Conservation (phyloP, 2,113 vertebrate genomes). For the Gnathonemus longibarbis region DNA sequence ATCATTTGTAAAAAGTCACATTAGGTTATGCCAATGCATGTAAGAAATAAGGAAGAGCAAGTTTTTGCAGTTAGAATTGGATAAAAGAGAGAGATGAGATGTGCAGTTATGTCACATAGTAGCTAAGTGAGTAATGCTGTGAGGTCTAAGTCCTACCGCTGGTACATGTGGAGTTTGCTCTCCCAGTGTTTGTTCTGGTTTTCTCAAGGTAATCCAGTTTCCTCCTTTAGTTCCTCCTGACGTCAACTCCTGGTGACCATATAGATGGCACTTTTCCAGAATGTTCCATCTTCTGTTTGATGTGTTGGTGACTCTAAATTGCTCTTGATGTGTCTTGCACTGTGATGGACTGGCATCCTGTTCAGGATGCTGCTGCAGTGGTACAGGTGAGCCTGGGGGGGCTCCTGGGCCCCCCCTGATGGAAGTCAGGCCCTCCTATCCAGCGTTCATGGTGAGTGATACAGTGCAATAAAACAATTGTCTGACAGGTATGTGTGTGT, state of each 20-base stretch:
- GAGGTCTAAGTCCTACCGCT: too few relatives aligned
- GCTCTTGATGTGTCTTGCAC: background rate
- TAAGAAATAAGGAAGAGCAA: background rate
- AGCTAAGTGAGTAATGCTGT: background rate
- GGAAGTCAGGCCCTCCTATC: background rate
- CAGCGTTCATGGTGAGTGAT: background rate
- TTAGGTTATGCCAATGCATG: background rate
- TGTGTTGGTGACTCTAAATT: background rate
- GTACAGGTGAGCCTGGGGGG: background rate
- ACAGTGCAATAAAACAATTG: background rate
- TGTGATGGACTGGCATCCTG: background rate
- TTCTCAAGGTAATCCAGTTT: background rate
- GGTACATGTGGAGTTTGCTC: background rate
- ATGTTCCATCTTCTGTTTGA: background rate
- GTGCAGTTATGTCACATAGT: background rate
- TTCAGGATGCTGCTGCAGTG: background rate
- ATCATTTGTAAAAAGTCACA: background rate
- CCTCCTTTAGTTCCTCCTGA: background rate
- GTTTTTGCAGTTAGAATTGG: background rate
- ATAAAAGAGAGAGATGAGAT: background rate
- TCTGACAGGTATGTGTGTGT: background rate
- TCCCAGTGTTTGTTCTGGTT: background rate
- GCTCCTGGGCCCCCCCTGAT: background rate
- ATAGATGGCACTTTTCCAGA: background rate
- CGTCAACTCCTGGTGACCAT: background rate